Conservation (phyloP, 2,888 invertebrate species). For the Ophion ventricosus region DNA sequence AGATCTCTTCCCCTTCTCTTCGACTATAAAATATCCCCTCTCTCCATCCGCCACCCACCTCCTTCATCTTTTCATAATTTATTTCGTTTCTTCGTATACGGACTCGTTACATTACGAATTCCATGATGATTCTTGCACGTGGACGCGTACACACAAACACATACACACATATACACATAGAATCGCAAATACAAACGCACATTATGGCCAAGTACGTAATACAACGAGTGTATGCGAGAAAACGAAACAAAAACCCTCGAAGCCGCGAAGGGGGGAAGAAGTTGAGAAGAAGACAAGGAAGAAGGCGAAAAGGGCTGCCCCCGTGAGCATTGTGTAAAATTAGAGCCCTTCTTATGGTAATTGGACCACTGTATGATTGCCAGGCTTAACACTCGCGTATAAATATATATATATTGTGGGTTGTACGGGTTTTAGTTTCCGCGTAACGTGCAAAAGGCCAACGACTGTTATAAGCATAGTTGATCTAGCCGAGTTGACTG, state of each 20-base stretch:
- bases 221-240: constrained; percentile 44
- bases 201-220: constrained; percentile 38
- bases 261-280: constrained; percentile 35
- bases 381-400: constrained; percentile 69
- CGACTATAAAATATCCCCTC: background rate
- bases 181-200: background rate
- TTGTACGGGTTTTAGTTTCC: constrained; percentile 71
- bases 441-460: constrained; percentile 69
- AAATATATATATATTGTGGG: constrained; percentile 7
- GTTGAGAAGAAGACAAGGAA: constrained; percentile 43
- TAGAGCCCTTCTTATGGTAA: constrained; percentile 82
- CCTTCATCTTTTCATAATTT: constrained; percentile 28
- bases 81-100: constrained; percentile 16
- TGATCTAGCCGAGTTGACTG: constrained; percentile 9
- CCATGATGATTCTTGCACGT: constrained; percentile 31
- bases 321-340: constrained; percentile 79
- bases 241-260: constrained; percentile 44
- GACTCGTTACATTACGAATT: constrained; percentile 34
- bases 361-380: constrained; percentile 81
- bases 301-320: constrained; percentile 58
- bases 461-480: constrained; percentile 54
- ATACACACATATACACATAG: background rate
- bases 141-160: background rate
- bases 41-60: background rate
- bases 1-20: background rate